Percentiles rank a stretch among this genome's conserved stretches.
phyloP scores from a whole-genome alignment of 2,888 invertebrate genomes.

The Eumerus sabulonum region DNA sequence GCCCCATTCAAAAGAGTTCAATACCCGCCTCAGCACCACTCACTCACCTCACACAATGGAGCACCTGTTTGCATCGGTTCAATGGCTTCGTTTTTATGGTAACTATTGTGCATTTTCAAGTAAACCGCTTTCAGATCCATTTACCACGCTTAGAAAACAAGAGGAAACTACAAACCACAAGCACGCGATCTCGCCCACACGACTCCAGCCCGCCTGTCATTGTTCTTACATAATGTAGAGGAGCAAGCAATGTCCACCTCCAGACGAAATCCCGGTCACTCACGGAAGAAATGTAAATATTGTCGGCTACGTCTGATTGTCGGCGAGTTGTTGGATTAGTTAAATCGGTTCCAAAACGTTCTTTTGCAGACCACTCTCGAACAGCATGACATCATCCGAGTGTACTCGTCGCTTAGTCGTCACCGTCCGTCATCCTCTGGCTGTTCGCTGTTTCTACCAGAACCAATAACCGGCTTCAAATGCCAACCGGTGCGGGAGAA shows the following conservation, averaged over 20 bases:
- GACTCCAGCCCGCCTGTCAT: constrained; percentile 33
- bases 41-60: constrained; percentile 4
- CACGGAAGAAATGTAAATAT: constrained; percentile 38
- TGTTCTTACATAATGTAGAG: constrained; percentile 36
- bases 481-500: constrained; percentile 3
- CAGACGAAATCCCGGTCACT: constrained; percentile 22
- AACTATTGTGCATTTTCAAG: background rate
- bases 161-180: background rate
- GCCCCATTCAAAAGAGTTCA: background rate
- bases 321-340: constrained; percentile 32
- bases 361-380: constrained; percentile 14
- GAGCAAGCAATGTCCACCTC: constrained; percentile 34
- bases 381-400: constrained; percentile 57
- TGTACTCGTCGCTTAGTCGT: constrained; percentile 6
- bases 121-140: constrained; percentile 9
- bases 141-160: constrained; percentile 33
- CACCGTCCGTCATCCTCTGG: constrained; percentile 2
- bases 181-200: background rate
- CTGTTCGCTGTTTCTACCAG: background rate
- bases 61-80: constrained; percentile 25
- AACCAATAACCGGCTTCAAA: constrained; percentile 47
- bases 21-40: constrained; percentile 27
- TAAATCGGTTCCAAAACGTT: constrained; percentile 31
- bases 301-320: constrained; percentile 12
- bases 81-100: constrained; percentile 26